phyloP scores from a whole-genome alignment of 2,888 invertebrate species.

The Rotaria socialis region DNA sequence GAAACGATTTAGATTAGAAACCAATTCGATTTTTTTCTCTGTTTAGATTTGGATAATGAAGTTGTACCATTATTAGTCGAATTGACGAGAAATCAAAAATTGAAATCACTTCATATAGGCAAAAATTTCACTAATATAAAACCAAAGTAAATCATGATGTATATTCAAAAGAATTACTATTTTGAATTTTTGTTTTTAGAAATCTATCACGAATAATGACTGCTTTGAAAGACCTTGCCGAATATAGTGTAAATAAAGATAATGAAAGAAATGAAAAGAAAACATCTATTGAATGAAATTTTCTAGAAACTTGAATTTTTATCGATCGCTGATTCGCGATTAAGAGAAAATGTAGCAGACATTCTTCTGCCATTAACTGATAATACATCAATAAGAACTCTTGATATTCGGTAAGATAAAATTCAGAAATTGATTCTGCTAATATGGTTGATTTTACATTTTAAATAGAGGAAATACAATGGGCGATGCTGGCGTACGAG shows the following conservation, averaged over 20 bases:
- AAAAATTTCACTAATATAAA: slow-evolving; percentile 23
- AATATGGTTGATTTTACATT: not conserved
- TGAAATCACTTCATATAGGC: slow-evolving; percentile 1
- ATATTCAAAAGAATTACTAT: not conserved
- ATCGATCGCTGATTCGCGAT: not conserved
- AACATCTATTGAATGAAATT: too few relatives aligned
- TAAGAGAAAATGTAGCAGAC: not conserved
- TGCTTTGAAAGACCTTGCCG: not conserved
- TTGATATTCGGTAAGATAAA: slow-evolving; percentile 64
- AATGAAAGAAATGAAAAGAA: not conserved
- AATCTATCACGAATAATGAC: not conserved
- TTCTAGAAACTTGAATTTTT: not conserved
- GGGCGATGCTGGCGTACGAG: slow-evolving; percentile 85
- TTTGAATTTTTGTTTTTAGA: not conserved
- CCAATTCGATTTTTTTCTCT: not conserved
- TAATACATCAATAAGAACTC: slow-evolving; percentile 71
- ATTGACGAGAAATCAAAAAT: slow-evolving; percentile 16
- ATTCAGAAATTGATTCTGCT: not conserved
- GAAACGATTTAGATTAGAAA: too few relatives aligned
- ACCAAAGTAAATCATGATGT: not conserved
- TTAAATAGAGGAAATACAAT: slow-evolving; percentile 58
- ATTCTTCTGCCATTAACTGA: slow-evolving; percentile 69
- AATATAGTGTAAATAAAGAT: not conserved
- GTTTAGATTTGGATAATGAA: slow-evolving; percentile 35
- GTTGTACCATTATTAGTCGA: not conserved